phyloP scores from a whole-genome alignment of 2,797 vertebrate species.

The Valencia hispanica region DNA sequence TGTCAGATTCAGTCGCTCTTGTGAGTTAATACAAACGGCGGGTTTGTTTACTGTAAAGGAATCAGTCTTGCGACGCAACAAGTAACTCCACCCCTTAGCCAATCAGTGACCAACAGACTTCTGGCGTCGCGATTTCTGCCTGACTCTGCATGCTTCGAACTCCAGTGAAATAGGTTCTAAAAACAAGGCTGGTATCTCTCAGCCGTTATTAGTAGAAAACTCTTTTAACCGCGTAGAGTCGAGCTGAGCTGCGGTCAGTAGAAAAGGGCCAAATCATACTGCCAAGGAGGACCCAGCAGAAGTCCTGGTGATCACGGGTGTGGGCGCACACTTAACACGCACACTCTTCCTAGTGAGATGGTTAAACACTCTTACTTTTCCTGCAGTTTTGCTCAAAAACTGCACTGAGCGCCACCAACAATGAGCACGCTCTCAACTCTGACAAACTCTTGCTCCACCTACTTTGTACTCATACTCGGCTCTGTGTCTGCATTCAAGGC shows the following conservation, averaged over 20 bases:
- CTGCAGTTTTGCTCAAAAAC: neutral
- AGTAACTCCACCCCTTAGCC: neutral
- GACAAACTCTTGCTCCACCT: neutral
- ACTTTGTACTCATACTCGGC: neutral
- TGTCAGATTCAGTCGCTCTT: too few relatives aligned
- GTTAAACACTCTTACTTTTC: neutral
- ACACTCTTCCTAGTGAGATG: neutral
- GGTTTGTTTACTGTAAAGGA: neutral
- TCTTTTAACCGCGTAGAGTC: too few relatives aligned
- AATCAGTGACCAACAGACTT: neutral
- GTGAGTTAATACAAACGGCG: neutral
- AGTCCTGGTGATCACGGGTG: neutral
- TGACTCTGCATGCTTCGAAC: too few relatives aligned
- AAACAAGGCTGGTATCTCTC: too few relatives aligned
- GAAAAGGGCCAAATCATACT: too few relatives aligned
- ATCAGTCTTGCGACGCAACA: neutral
- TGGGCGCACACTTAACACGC: neutral
- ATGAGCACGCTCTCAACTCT: neutral
- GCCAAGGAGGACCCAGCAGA: too few relatives aligned
- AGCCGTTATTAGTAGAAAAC: too few relatives aligned
- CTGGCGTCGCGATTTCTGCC: neutral
- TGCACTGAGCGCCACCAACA: neutral
- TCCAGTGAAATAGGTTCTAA: too few relatives aligned
- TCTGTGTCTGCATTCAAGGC: neutral
- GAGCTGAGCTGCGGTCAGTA: too few relatives aligned